phyloP scores from a whole-genome alignment of 1,140 invertebrate genomes.

The Eufriesea mexicana region DNA sequence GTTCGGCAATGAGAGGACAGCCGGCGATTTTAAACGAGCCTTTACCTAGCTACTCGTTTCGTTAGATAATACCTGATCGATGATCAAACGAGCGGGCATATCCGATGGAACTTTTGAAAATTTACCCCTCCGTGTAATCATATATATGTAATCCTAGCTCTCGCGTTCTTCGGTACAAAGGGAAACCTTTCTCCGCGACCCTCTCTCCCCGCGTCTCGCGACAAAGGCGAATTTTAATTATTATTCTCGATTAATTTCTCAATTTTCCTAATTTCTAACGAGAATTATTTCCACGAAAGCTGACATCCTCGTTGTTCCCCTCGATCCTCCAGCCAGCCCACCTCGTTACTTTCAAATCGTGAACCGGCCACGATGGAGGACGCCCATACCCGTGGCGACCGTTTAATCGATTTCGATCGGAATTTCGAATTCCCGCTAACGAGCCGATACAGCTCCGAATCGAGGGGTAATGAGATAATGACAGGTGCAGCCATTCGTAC shows the following conservation, averaged over 20 bases:
- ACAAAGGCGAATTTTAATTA: too few species aligned
- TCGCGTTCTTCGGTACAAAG: too few species aligned
- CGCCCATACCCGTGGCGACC: constrained; percentile 4
- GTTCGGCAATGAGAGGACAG: too few species aligned
- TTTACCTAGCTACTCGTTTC: background rate
- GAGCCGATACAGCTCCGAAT: constrained; percentile 25
- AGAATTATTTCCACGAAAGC: background rate
- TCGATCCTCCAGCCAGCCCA: background rate
- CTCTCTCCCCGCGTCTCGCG: background rate
- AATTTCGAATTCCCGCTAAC: constrained; percentile 6
- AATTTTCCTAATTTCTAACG: background rate
- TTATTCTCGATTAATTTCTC: background rate
- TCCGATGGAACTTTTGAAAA: background rate
- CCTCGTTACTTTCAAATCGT: constrained; percentile 30
- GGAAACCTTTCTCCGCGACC: too few species aligned
- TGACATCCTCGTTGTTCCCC: too few species aligned
- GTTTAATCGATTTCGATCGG: constrained; percentile 51
- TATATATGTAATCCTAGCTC: background rate
- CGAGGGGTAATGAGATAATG: constrained; percentile 60
- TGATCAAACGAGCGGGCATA: background rate
- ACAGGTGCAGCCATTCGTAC: constrained; percentile 61
- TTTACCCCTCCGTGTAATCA: background rate
- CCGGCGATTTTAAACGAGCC: background rate
- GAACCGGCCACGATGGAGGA: constrained; percentile 11
- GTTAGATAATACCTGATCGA: background rate